Conservation (phyloP, 1,140 invertebrate species). For the Drosophila malerkotliana region DNA sequence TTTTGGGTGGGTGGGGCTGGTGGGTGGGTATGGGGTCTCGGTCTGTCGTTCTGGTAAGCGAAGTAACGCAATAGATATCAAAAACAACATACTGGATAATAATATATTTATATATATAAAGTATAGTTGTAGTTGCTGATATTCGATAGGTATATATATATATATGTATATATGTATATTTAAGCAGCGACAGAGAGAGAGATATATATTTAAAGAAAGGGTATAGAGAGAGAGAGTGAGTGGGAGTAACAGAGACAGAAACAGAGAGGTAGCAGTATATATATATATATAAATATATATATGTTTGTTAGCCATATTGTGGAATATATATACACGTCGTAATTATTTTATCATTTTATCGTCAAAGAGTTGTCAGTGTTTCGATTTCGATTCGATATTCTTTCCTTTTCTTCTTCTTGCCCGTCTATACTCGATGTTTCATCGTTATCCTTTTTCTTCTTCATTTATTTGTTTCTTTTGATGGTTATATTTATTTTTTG, state of each 20-base stretch:
- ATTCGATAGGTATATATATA: constrained; percentile 40
- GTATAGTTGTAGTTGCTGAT: constrained; percentile 41
- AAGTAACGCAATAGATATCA: constrained; percentile 59
- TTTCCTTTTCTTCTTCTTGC: constrained; percentile 38
- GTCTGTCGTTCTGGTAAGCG: constrained; percentile 52
- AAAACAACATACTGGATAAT: constrained; percentile 65
- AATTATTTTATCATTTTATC: constrained; percentile 83
- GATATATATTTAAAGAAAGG: constrained; percentile 26
- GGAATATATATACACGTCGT: constrained; percentile 73
- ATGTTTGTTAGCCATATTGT: constrained; percentile 55
- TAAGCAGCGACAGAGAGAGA: constrained; percentile 58
- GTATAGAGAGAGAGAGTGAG: constrained; percentile 44
- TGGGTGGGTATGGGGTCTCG: constrained; percentile 8
- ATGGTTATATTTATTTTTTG: constrained; percentile 45
- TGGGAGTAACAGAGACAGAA: constrained; percentile 52
- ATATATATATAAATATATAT: constrained; percentile 47
- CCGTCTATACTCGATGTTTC: constrained; percentile 56
- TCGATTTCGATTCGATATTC: constrained; percentile 28
- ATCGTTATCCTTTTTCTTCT: constrained; percentile 33
- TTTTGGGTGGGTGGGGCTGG: not conserved
- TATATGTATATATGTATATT: constrained; percentile 37
- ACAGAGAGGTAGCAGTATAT: constrained; percentile 56
- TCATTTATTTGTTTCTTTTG: constrained; percentile 23
- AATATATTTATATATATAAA: constrained; percentile 58
- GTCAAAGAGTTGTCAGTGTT: constrained; percentile 77